Base-by-base conservation (phyloP, 2,113 vertebrate species). In the Ictalurus punctatus region DNA sequence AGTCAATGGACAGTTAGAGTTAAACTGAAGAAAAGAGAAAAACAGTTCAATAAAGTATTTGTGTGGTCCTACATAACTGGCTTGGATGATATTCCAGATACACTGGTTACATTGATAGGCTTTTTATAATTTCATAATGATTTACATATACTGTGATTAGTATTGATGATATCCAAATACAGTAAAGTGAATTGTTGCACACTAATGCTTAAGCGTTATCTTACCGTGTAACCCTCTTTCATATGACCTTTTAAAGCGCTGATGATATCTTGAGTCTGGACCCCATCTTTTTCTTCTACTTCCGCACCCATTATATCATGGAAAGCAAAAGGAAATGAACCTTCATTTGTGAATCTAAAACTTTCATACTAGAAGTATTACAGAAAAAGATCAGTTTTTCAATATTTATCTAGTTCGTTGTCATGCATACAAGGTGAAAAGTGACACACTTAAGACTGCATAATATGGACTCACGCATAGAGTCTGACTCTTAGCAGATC, bases 271-370 rank as follows among this genome's bases (percentile, higher is more conserved):
- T 86, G 9, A 86, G 48, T 71, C 4, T 73, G 83, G 9, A 79
- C 17, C 17, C 88, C 86, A 12, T 10, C 0, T 4, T 54, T 4
- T 34, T 10, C 0, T 4, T 54, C 6, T 34, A 44, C 13, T 65
- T 91, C 83, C 37, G 86, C 6, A 69, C 90, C 90, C 88, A 89
- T 91, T 37, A 88, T 9, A 83, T 91, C 90, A 79, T 86, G 76
- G 76, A 91, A 87, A 17, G 69, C 78, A 73, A 90, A 86, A 52
- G 88, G 86, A 25, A 87, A 83, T 7, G 34, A 17, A 14, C 52
- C 25, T 6, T 76, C 30, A 58, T 76, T n/a, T 84, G 6, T 14
- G 78, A 91, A 78, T 58, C 27, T 25, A 52, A 61, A 82, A 7
- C 59, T 69, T 85, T 91, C 37, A 52, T 65, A 91, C 88, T 91